A percentile compares a stretch with the other conserved stretches of the same genome.
phyloP scores from a whole-genome alignment of 2,888 invertebrate species.

The Orchesellides sinensis region DNA sequence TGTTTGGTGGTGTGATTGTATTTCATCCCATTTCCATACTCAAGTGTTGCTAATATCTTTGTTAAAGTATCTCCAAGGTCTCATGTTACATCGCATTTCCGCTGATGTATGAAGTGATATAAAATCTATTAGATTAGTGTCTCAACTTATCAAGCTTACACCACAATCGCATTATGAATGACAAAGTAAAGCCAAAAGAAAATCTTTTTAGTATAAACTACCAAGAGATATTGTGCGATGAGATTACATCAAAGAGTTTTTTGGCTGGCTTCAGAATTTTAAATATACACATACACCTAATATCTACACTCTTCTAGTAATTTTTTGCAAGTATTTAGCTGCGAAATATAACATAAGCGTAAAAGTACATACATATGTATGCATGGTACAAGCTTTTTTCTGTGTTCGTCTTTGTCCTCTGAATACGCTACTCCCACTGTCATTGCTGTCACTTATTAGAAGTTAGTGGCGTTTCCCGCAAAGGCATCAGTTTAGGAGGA shows the following conservation, averaged over 20 bases:
- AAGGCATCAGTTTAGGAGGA: not conserved
- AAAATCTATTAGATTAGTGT: constrained; percentile 59
- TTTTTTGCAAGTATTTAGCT: not conserved
- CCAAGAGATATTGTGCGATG: constrained; percentile 6
- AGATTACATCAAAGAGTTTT: constrained; percentile 39
- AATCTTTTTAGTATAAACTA: not conserved
- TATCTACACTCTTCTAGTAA: too few species aligned
- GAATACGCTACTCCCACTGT: not conserved
- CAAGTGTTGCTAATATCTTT: not conserved
- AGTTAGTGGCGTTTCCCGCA: not conserved
- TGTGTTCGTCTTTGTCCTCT: not conserved
- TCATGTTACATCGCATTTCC: constrained; percentile 10
- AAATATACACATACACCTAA: too few species aligned
- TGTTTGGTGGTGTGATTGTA: too few species aligned
- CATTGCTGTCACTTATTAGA: constrained; percentile 3
- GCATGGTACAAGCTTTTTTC: not conserved
- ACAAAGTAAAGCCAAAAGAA: not conserved
- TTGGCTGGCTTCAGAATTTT: constrained; percentile 41
- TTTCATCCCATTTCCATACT: too few species aligned
- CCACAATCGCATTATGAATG: not conserved
- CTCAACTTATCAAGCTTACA: constrained; percentile 46
- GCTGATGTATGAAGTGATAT: constrained; percentile 50
- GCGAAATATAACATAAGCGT: not conserved
- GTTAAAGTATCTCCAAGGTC: not conserved
- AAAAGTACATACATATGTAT: too few species aligned